A percentile compares a stretch with the other conserved stretches of the same genome.
phyloP scores from a whole-genome alignment of 2,797 vertebrate genomes.

The Parauchenoglanis punctatus region DNA sequence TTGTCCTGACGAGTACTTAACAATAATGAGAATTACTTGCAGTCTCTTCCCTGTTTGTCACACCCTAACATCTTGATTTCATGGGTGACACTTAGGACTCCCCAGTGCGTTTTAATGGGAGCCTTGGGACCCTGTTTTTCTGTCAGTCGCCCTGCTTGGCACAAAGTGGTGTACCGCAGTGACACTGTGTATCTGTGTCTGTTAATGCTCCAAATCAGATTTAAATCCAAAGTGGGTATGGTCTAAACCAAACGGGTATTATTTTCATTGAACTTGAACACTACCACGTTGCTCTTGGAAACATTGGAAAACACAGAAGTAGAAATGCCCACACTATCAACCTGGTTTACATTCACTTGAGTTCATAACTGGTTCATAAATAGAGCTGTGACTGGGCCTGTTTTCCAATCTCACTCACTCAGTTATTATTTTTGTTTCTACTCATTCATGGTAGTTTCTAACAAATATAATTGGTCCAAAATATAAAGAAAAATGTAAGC shows the following conservation, averaged over 20 bases:
- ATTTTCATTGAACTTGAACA: not conserved
- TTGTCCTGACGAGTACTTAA: conserved; percentile 76
- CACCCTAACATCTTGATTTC: conserved; percentile 87
- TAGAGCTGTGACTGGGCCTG: no score
- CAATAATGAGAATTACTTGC: conserved; percentile 84
- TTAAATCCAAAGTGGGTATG: conserved; percentile 1
- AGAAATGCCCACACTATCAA: not conserved
- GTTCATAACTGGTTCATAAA: not conserved
- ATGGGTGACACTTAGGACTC: conserved; percentile 86
- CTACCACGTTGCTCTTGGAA: not conserved
- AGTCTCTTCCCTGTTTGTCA: conserved; percentile 83
- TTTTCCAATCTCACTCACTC: not conserved
- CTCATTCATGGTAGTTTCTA: not conserved
- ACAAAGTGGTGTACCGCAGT: conserved; percentile 9
- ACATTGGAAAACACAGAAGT: not conserved
- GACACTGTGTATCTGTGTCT: not conserved
- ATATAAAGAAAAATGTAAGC: not conserved
- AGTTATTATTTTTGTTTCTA: not conserved
- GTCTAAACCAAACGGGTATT: not conserved
- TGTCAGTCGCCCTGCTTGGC: conserved; percentile 18
- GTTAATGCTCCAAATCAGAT: conserved; percentile 4
- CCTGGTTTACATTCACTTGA: not conserved
- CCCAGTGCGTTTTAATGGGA: conserved; percentile 78
- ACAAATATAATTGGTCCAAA: not conserved
- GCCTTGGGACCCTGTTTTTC: conserved; percentile 72